A percentile compares a stretch with the other conserved stretches of the same genome.
phyloP scores from a whole-genome alignment of 1,140 invertebrate genomes.

The Pollicipes pollicipes region DNA sequence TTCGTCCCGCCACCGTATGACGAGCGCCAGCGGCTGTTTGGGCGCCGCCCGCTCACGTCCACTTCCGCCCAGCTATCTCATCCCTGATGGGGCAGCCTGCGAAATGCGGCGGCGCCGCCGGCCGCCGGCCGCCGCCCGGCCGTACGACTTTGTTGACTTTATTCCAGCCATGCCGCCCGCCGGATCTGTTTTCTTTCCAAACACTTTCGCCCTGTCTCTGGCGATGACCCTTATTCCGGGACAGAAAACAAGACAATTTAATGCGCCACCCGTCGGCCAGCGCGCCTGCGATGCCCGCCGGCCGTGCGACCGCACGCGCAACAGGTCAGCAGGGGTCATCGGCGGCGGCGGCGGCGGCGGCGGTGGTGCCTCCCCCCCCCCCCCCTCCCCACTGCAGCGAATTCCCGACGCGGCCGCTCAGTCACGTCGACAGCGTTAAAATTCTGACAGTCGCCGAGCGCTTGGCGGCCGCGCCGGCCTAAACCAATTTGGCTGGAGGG shows the following conservation, averaged over 20 bases:
- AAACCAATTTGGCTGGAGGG: background rate
- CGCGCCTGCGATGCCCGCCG: background rate
- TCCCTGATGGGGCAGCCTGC: background rate
- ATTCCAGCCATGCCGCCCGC: background rate
- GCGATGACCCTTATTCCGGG: background rate
- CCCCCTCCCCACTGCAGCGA: background rate
- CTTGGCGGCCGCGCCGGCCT: background rate
- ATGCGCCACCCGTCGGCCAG: background rate
- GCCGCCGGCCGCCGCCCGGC: no score
- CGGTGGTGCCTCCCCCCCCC: background rate
- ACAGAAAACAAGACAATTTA: background rate
- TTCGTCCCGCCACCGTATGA: no score
- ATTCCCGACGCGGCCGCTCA: background rate
- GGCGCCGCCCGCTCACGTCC: no score
- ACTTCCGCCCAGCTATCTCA: no score
- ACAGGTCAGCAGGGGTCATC: background rate
- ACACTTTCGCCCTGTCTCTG: background rate
- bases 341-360: no score
- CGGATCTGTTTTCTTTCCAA: conserved; percentile 1
- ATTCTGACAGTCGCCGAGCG: background rate
- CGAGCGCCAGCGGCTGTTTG: no score
- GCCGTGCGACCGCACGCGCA: background rate
- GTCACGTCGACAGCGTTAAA: background rate
- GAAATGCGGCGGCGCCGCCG: no score
- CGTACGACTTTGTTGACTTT: background rate